Percentiles rank a stretch among this genome's conserved stretches.
Evolutionary conservation across 2,113 vertebrate genomes (phyloP).

Genomic region (Oncorhynchus keta): DNA sequence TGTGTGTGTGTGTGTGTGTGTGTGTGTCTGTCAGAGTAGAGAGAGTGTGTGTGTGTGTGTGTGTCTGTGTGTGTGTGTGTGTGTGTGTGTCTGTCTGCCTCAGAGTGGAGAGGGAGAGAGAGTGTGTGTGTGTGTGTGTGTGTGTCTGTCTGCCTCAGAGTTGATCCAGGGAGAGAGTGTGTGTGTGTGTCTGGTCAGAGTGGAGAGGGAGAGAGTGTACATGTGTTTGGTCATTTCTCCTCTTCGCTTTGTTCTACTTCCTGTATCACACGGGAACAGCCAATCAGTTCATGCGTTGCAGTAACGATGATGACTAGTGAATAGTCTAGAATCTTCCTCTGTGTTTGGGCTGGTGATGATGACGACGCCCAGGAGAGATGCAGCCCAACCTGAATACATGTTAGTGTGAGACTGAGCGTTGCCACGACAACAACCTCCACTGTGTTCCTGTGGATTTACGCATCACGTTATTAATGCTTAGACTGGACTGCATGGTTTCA

Average conservation of each 20-base stretch:
- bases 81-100: too few species aligned
- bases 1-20: too few species aligned
- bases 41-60: too few species aligned
- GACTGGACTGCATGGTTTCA: neutral
- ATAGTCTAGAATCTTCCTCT: conserved; percentile 65
- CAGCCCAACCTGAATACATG: conserved; percentile 56
- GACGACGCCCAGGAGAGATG: conserved; percentile 46
- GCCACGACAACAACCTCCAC: conserved; percentile 20
- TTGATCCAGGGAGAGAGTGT: too few species aligned
- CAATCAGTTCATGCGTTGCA: conserved; percentile 82
- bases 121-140: too few species aligned
- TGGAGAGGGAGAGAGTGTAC: neutral
- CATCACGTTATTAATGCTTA: too few species aligned
- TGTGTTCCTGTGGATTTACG: conserved; percentile 3
- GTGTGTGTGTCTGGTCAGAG: too few species aligned
- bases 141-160: too few species aligned
- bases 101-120: too few species aligned
- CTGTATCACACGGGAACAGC: conserved; percentile 70
- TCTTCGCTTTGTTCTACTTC: conserved; percentile 54
- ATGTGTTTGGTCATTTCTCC: conserved; percentile 39
- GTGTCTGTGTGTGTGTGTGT: too few species aligned
- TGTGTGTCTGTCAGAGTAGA: too few species aligned
- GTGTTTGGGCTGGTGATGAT: conserved; percentile 38
- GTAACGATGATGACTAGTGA: conserved; percentile 63
- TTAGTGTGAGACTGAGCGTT: conserved; percentile 38